Conservation (phyloP, 2,797 vertebrate genomes). For the Ceryle rudis region DNA sequence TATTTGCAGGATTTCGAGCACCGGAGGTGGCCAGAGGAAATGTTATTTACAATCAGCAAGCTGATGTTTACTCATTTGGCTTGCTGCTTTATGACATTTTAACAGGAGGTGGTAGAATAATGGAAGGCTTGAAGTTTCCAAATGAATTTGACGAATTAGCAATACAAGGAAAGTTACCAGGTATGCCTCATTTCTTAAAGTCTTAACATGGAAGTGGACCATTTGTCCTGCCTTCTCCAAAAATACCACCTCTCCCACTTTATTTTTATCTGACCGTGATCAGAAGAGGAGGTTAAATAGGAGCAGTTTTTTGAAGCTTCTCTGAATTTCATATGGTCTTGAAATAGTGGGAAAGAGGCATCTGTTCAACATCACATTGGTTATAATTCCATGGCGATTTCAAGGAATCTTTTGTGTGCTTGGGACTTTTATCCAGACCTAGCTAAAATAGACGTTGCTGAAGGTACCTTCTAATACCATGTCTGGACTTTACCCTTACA, state of each 20-base stretch:
- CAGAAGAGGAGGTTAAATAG: not conserved
- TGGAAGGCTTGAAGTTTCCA: slow-evolving; percentile 95
- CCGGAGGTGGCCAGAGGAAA: slow-evolving; percentile 95
- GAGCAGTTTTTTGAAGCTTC: not conserved
- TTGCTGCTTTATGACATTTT: slow-evolving; percentile 96
- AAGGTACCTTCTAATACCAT: not conserved
- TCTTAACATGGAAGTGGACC: not conserved
- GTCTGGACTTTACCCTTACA: not conserved
- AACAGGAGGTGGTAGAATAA: slow-evolving; percentile 91
- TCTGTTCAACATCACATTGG: not conserved
- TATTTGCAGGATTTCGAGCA: slow-evolving; percentile 89
- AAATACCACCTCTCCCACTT: not conserved
- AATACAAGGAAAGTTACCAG: slow-evolving; percentile 92
- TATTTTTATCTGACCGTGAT: not conserved
- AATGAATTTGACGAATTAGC: slow-evolving; percentile 97
- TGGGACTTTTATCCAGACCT: not conserved
- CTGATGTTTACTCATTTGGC: slow-evolving; percentile 96
- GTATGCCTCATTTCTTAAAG: slow-evolving; percentile 74
- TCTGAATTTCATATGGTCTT: not conserved
- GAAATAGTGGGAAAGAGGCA: not conserved
- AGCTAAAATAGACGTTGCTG: not conserved
- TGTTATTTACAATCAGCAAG: slow-evolving; percentile 96
- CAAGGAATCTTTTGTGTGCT: not conserved
- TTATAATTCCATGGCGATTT: not conserved
- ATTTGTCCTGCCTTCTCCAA: not conserved